A percentile compares a stretch with the other conserved stretches of the same genome.
phyloP scores from a whole-genome alignment of 35 echinoderm and acorn worm species.

The Chiridota heheva region DNA sequence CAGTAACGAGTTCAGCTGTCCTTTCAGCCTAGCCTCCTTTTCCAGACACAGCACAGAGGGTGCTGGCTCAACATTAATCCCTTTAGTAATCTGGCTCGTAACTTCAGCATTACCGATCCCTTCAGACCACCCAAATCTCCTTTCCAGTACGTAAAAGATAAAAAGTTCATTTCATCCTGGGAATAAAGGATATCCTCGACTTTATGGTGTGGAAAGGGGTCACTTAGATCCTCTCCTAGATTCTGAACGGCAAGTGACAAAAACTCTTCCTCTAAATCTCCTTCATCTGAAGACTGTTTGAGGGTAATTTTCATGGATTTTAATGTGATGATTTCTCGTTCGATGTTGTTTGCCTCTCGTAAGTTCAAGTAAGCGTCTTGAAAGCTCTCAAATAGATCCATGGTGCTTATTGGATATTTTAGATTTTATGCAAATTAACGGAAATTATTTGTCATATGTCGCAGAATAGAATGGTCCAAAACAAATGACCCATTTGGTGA shows the following conservation, averaged over 20 bases:
- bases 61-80: neutral
- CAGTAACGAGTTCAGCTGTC: constrained; percentile 68
- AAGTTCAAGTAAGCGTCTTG: too few species aligned
- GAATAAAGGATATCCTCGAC: constrained; percentile 47
- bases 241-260: constrained; percentile 39
- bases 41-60: neutral
- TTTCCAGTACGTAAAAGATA: constrained; percentile 81
- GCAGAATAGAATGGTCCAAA: too few species aligned
- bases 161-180: constrained; percentile 74
- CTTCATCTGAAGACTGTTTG: too few species aligned
- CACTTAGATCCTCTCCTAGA: constrained; percentile 58
- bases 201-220: constrained; percentile 69
- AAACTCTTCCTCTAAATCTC: constrained; percentile 86
- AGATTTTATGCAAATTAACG: too few species aligned
- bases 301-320: too few species aligned
- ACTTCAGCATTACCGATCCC: neutral
- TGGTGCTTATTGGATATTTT: too few species aligned
- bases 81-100: neutral
- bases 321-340: too few species aligned
- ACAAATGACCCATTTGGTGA: too few species aligned
- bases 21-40: constrained; percentile 56
- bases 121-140: constrained; percentile 96
- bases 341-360: too few species aligned
- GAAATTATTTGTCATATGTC: too few species aligned
- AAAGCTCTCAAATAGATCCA: too few species aligned